Percentiles rank a stretch among this genome's conserved stretches.
phyloP scores from a whole-genome alignment of 2,113 vertebrate genomes.

The Channa maculata region DNA sequence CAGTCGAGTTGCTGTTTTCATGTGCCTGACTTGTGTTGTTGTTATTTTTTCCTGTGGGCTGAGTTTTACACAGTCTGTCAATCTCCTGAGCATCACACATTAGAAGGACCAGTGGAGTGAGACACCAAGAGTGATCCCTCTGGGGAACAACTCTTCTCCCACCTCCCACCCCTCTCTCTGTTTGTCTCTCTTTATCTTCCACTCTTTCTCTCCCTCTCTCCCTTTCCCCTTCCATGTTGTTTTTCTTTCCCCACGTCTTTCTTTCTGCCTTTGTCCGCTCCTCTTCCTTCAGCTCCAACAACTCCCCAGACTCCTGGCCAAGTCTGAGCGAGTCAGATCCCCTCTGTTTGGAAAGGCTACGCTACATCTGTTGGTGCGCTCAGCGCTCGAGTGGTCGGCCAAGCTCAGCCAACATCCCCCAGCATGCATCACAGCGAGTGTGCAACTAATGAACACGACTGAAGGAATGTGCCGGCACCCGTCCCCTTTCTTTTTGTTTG shows the following conservation, averaged over 20 bases:
- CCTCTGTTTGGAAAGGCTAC: constrained; percentile 68
- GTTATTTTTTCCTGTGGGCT: constrained; percentile 80
- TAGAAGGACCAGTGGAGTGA: constrained; percentile 83
- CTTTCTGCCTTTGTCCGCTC: constrained; percentile 5
- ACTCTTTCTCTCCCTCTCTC: constrained; percentile 24
- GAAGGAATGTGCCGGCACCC: constrained; percentile 54
- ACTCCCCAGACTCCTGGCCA: constrained; percentile 71
- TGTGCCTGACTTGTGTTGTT: constrained; percentile 75
- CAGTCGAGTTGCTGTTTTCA: constrained; percentile 54
- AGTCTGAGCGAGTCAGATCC: constrained; percentile 65
- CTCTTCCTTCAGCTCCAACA: constrained; percentile 50
- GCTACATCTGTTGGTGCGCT: constrained; percentile 70
- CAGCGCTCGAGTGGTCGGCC: constrained; percentile 65
- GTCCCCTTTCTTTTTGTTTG: constrained; percentile 59
- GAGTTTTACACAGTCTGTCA: constrained; percentile 83
- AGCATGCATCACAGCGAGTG: constrained; percentile 74
- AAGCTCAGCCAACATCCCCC: constrained; percentile 65
- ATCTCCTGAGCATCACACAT: constrained; percentile 83
- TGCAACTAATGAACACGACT: constrained; percentile 74
- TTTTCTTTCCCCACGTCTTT: background rate
- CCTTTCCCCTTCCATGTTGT: background rate
- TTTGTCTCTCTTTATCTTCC: constrained; percentile 72
- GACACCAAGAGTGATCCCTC: constrained; percentile 77
- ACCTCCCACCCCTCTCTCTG: constrained; percentile 48
- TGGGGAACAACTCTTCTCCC: constrained; percentile 64